These are phyloP conservation scores for Trididemnum nubilum DNA, from an alignment of 23 tunicate species.

Conservation along the genomic window DNA sequence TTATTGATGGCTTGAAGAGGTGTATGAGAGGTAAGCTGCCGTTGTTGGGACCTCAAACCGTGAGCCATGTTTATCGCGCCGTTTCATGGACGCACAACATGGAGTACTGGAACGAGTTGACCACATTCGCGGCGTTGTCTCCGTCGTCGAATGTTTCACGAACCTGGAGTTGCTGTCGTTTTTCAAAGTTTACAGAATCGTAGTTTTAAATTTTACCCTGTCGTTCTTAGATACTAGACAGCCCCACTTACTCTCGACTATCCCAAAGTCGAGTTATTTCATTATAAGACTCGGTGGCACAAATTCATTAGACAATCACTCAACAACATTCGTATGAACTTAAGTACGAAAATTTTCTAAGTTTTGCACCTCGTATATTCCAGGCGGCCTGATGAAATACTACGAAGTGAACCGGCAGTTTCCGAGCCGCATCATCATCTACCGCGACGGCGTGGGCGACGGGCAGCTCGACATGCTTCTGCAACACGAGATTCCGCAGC, in stretches of 20 bases:
- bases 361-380: neutral
- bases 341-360: neutral
- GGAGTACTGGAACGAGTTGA: neutral
- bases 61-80: too few species aligned
- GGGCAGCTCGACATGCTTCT: slow-evolving; percentile 85
- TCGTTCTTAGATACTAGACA: too few species aligned
- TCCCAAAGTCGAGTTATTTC: too few species aligned
- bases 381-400: slow-evolving; percentile 77
- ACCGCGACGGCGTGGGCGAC: slow-evolving; percentile 97
- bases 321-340: too few species aligned
- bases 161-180: too few species aligned
- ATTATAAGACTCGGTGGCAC: too few species aligned
- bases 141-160: too few species aligned
- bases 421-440: slow-evolving; percentile 66
- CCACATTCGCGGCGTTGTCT: too few species aligned
- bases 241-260: too few species aligned
- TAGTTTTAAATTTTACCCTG: too few species aligned
- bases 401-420: slow-evolving; percentile 37
- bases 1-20: slow-evolving; percentile 64
- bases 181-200: too few species aligned
- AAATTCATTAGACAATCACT: too few species aligned
- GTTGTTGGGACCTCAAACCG: neutral
- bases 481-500: slow-evolving; percentile 82
- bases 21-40: slow-evolving; percentile 68
- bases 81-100: neutral